These are phyloP conservation scores for Camponotus floridanus DNA, from an alignment of 1,140 invertebrate genomes.

Conservation along the genomic window DNA sequence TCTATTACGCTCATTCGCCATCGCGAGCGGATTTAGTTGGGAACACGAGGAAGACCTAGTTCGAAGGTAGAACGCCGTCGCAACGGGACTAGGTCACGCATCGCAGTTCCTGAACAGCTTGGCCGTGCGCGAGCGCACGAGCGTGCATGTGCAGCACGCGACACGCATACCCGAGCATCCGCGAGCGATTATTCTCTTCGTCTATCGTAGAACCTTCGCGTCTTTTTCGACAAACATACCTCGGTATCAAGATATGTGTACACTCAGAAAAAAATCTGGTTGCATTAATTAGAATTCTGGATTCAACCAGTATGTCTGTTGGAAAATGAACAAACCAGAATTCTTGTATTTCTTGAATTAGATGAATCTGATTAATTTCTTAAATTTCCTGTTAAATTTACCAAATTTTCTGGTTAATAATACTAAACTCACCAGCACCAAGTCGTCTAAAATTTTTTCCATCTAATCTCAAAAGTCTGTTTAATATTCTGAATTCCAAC, in stretches of 20 bases:
- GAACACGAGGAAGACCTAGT: conserved; percentile 85
- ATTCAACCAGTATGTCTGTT: too few species aligned
- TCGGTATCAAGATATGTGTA: not conserved
- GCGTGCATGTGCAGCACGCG: conserved; percentile 61
- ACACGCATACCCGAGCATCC: conserved; percentile 70
- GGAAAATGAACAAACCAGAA: too few species aligned
- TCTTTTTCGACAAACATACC: conserved; percentile 9
- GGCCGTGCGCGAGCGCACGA: conserved; percentile 51
- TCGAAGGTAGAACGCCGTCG: conserved; percentile 83
- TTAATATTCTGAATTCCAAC: too few species aligned
- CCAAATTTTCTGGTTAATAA: too few species aligned
- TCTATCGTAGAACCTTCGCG: conserved; percentile 47
- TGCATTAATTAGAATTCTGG: too few species aligned
- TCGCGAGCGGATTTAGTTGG: conserved; percentile 79
- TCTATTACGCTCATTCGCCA: conserved; percentile 71
- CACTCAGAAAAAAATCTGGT: too few species aligned
- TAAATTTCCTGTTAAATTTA: too few species aligned
- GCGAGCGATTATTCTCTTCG: conserved; percentile 57
- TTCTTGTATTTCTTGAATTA: too few species aligned
- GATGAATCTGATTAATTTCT: too few species aligned
- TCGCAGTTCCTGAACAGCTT: conserved; percentile 83
- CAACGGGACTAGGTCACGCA: conserved; percentile 86
- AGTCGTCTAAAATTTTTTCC: too few species aligned
- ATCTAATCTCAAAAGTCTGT: too few species aligned
- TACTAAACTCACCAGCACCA: too few species aligned